Base-by-base conservation (phyloP, 30 jellyfish, hydroid and myxozoan genomes). In the Aurelia sp. region DNA sequence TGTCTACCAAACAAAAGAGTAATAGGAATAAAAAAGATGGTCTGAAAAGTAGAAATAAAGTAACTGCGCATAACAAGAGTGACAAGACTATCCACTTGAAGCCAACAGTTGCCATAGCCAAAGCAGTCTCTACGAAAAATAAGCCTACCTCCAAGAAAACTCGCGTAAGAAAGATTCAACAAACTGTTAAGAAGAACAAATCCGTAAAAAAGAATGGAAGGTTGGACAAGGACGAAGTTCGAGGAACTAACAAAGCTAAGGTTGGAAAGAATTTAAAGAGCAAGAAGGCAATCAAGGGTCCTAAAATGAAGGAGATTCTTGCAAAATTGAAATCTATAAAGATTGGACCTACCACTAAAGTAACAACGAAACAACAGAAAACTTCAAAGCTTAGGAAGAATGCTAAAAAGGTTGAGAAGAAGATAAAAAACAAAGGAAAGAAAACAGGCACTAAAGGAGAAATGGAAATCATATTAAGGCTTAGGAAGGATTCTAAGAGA, bases 271-370 rank as follows among this genome's bases (percentile, higher is more conserved):
- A 5, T 53, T 20, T 18, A 53, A 55, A 82, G 80, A n/a, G 3
- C 60, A 83, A 60, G 71, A 73, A 61, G 80, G 71, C 44, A 53
- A 40, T 44, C 55, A 44, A 44, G 15, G 55, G 55, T 16, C 55
- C 55, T 7, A 44, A 44, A 44, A 44, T 44, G 55, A 44, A 44
- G 10, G 55, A 44, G 55, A 44, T 44, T 44, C 55, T 44, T 44
- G 55, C 55, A 6, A 44, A 44, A 44, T 44, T 44, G 55, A 44
- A 44, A 44, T 44, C 55, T 7, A 44, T 62, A 10, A 48, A 66
- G 48, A 59, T 6, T 4, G 50, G 6, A 10, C 60, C 82, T 30
- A 62, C 68, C 63, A 77, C 57, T 59, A 31, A 77, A 30, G 18
- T 33, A 61, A 57, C 23, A 10, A 55, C 20, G 66, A 60, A 22